These are phyloP conservation scores for Sphyrna mokarran DNA, from an alignment of 2,113 vertebrate species.

Conservation along the genomic window DNA sequence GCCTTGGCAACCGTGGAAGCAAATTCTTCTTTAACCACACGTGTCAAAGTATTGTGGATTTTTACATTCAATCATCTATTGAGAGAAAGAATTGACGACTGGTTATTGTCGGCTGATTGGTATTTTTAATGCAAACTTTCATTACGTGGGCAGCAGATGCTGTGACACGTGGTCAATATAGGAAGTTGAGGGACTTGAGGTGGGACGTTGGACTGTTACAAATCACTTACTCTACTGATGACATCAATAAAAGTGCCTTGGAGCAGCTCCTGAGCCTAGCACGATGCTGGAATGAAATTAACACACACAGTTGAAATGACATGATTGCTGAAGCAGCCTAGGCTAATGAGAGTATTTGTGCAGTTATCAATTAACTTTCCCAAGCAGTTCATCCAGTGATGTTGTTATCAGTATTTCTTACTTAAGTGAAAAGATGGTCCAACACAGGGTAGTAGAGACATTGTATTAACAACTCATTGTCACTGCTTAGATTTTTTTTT, in stretches of 20 bases:
- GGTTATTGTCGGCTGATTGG: neutral
- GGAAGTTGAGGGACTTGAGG: neutral
- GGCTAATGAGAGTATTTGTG: slow-evolving; percentile 1
- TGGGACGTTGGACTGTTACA: neutral
- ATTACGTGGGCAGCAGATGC: neutral
- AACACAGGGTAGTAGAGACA: neutral
- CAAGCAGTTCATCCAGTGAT: neutral
- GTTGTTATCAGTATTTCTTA: neutral
- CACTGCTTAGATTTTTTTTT: neutral
- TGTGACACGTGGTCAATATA: neutral
- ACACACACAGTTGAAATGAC: neutral
- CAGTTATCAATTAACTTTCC: neutral
- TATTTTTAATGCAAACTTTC: neutral
- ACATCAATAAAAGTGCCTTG: neutral
- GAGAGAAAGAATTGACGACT: neutral
- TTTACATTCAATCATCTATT: neutral
- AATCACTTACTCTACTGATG: neutral
- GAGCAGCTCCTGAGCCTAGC: neutral
- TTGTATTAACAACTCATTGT: neutral
- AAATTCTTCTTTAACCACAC: neutral
- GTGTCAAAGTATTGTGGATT: neutral
- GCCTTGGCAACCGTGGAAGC: neutral
- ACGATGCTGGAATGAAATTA: slow-evolving; percentile 7
- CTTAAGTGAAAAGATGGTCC: neutral
- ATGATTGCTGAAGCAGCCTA: neutral